These are phyloP conservation scores for Platalea minor DNA, from an alignment of 2,797 vertebrate species.

Conservation along the genomic window DNA sequence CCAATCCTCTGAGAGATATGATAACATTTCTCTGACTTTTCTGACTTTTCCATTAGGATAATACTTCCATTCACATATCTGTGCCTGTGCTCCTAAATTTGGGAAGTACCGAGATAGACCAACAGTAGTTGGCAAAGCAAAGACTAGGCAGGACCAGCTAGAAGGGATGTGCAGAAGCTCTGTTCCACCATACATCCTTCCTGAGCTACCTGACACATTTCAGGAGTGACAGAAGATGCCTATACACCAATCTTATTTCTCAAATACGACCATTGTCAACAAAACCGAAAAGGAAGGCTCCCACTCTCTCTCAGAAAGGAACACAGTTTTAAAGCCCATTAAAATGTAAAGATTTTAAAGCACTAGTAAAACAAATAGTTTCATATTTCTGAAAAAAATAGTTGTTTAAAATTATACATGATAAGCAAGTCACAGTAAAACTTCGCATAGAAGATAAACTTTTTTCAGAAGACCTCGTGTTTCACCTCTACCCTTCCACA, in stretches of 20 bases:
- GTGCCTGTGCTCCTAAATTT: not conserved
- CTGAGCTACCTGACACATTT: not conserved
- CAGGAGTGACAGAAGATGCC: not conserved
- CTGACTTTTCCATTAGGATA: not conserved
- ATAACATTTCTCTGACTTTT: not conserved
- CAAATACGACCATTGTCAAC: not conserved
- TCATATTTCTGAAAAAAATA: not conserved
- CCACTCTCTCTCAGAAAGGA: accelerated
- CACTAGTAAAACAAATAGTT: not conserved
- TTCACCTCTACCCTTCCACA: not conserved
- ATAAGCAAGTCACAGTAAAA: not conserved
- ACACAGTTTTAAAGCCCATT: accelerated
- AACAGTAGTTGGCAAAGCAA: not conserved
- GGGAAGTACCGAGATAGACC: not conserved
- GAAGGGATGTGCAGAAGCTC: not conserved
- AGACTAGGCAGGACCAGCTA: not conserved
- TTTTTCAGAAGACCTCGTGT: not conserved
- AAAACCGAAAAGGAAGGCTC: not conserved
- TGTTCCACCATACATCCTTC: not conserved
- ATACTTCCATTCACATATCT: not conserved
- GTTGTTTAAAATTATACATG: not conserved
- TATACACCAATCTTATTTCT: not conserved
- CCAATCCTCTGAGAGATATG: not conserved
- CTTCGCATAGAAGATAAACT: not conserved
- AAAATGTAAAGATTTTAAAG: not conserved